A percentile compares a stretch with the other conserved stretches of the same genome.
Evolutionary conservation across 2,888 invertebrate genomes (phyloP).

Genomic region (Tolmerus cingulatus): DNA sequence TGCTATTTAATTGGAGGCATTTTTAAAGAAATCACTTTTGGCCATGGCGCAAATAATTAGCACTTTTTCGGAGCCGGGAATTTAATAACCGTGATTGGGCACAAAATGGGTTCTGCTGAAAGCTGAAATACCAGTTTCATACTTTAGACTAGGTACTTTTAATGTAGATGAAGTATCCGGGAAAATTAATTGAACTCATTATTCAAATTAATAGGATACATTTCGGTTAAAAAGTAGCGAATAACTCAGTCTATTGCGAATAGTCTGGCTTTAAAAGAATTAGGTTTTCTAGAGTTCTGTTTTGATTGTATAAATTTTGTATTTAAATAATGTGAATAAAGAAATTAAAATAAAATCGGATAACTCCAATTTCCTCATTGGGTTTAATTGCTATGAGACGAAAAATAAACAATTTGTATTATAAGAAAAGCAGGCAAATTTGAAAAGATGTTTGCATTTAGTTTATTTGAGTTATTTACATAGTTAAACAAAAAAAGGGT

Average conservation of each 20-base stretch:
- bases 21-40: neutral
- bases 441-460: no score
- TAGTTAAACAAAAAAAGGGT: neutral
- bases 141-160: neutral
- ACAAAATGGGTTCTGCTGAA: neutral
- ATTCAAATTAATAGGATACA: neutral
- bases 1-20: neutral
- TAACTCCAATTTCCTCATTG: no score
- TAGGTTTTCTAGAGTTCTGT: no score
- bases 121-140: neutral
- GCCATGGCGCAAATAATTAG: neutral
- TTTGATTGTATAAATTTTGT: no score
- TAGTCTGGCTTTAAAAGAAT: no score
- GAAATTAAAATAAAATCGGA: no score
- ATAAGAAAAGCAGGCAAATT: no score
- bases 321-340: no score
- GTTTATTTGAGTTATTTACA: no score
- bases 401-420: no score
- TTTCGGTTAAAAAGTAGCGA: neutral
- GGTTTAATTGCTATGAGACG: no score
- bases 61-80: neutral
- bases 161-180: neutral
- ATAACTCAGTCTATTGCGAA: neutral
- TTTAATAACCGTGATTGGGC: neutral
- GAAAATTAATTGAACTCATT: neutral